Conservation (phyloP, 2,797 vertebrate species). For the Trichosurus vulpecula region DNA sequence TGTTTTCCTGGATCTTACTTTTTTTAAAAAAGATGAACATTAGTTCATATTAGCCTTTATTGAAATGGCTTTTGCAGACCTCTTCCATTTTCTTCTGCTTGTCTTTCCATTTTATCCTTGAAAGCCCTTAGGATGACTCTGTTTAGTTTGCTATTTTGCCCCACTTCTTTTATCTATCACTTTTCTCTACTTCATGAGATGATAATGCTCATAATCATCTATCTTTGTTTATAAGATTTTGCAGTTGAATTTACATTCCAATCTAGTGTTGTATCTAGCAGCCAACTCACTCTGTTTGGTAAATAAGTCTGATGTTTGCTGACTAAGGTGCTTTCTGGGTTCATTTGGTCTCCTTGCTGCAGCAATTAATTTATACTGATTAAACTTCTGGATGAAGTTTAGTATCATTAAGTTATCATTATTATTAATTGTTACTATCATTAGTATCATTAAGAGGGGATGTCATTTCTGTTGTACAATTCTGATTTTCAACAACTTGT, state of each 20-base stretch:
- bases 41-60: background rate
- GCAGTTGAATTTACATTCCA: background rate
- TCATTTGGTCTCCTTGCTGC: background rate
- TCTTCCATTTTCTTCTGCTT: background rate
- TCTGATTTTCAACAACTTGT: background rate
- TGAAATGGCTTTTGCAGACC: background rate
- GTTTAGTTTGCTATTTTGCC: background rate
- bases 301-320: background rate
- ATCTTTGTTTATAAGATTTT: background rate
- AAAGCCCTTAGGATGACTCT: background rate
- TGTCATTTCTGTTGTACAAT: background rate
- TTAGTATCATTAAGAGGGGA: too few species aligned
- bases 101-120: background rate
- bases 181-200: background rate
- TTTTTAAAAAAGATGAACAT: background rate
- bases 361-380: background rate
- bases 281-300: background rate
- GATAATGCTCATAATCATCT: background rate
- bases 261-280: background rate
- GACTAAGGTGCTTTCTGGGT: background rate
- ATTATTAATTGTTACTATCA: too few species aligned
- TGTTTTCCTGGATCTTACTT: background rate
- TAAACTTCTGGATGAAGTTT: background rate
- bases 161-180: background rate
- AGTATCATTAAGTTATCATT: too few species aligned